Percentiles rank a stretch among this genome's conserved stretches.
Conservation (phyloP, 2,888 invertebrate species). For the Mamestra brassicae region DNA sequence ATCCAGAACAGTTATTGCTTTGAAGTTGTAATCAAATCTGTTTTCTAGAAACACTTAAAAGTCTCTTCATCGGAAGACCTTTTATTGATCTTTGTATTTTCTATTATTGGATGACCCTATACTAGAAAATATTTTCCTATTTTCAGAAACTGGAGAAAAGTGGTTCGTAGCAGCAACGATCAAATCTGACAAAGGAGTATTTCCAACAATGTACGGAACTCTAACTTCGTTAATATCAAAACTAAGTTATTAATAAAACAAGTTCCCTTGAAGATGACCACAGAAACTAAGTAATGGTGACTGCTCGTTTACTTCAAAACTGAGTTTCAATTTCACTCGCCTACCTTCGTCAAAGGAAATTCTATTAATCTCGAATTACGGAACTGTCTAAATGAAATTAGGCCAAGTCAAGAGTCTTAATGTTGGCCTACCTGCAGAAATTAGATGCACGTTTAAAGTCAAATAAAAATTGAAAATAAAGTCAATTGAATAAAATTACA, state of each 20-base stretch:
- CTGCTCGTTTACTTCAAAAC: constrained; percentile 62
- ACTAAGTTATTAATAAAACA: constrained; percentile 64
- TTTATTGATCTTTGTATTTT: not conserved
- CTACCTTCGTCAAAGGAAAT: constrained; percentile 65
- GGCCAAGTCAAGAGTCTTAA: constrained; percentile 48
- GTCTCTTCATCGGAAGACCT: not conserved
- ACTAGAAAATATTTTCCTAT: not conserved
- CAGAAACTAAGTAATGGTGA: constrained; percentile 62
- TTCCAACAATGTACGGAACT: constrained; percentile 35
- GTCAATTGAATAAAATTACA: constrained; percentile 20
- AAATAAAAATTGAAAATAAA: constrained; percentile 15
- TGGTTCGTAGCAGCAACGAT: not conserved
- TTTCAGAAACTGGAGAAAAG: not conserved
- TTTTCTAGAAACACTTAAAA: not conserved
- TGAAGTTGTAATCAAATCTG: not conserved
- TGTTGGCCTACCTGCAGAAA: constrained; percentile 36
- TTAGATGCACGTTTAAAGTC: constrained; percentile 12
- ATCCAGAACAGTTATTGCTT: not conserved
- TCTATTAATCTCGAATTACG: constrained; percentile 66
- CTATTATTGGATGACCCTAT: not conserved
- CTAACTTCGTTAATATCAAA: constrained; percentile 56
- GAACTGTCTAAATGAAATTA: constrained; percentile 60
- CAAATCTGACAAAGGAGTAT: constrained; percentile 33
- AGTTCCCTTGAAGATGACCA: constrained; percentile 63
- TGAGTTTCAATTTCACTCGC: constrained; percentile 64